phyloP scores from a whole-genome alignment of 2,888 invertebrate species.

The Yponomeuta plumbellus region DNA sequence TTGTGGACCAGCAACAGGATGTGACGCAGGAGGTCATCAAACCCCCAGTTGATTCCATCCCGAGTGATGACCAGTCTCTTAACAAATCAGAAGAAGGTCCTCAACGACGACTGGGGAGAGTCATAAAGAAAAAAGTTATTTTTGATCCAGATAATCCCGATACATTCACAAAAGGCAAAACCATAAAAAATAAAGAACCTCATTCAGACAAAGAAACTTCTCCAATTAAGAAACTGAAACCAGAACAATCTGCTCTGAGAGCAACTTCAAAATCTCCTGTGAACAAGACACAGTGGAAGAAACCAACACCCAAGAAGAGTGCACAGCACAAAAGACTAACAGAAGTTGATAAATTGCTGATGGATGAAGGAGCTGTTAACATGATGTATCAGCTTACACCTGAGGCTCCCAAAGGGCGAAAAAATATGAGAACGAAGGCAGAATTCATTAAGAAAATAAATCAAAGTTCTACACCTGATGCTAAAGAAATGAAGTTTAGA shows the following conservation, averaged over 20 bases:
- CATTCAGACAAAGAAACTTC: conserved; percentile 39
- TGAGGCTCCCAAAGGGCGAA: conserved; percentile 60
- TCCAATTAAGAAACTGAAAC: conserved; percentile 45
- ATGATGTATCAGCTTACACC: conserved; percentile 87
- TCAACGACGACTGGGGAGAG: conserved; percentile 63
- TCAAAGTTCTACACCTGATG: conserved; percentile 65
- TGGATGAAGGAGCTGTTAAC: conserved; percentile 92
- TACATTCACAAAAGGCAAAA: conserved; percentile 64
- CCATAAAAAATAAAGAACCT: conserved; percentile 44
- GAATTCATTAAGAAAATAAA: conserved; percentile 79
- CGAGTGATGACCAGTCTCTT: conserved; percentile 17
- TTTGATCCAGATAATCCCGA: conserved; percentile 83
- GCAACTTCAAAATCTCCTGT: conserved; percentile 56
- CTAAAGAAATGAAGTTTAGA: conserved; percentile 68
- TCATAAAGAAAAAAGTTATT: conserved; percentile 84
- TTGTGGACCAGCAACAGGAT: conserved; percentile 31
- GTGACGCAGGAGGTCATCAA: conserved; percentile 30
- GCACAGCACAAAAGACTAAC: conserved; percentile 73
- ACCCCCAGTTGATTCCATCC: conserved; percentile 37
- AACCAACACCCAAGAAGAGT: conserved; percentile 62
- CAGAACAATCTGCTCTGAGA: conserved; percentile 37
- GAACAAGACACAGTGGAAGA: conserved; percentile 63
- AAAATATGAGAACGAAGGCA: conserved; percentile 71
- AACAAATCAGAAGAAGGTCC: conserved; percentile 42
- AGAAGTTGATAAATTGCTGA: conserved; percentile 86